Percentiles rank a stretch among this genome's conserved stretches.
These are phyloP conservation scores for Agriopis aurantiaria DNA, from an alignment of 2,888 invertebrate species.

Conservation along the genomic window DNA sequence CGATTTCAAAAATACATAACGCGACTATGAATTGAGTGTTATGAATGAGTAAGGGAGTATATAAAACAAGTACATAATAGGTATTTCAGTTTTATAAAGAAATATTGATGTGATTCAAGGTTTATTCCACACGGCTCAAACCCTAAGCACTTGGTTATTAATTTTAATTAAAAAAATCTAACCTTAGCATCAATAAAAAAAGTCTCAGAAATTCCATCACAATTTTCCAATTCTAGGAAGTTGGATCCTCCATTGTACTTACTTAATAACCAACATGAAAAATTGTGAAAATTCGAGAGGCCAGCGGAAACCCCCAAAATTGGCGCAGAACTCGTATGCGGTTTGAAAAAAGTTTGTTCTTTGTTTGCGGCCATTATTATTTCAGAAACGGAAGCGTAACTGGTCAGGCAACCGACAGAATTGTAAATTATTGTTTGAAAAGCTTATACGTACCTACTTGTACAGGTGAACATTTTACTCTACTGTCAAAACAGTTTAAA, in stretches of 20 bases:
- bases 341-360: constrained; percentile 49
- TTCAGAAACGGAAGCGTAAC: constrained; percentile 32
- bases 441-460: neutral
- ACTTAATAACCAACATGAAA: constrained; percentile 6
- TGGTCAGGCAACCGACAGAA: constrained; percentile 28
- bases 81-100: too few species aligned
- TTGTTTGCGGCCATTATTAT: constrained; percentile 35
- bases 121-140: too few species aligned
- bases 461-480: neutral
- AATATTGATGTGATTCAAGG: too few species aligned
- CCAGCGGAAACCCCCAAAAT: constrained; percentile 43
- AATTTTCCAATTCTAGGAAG: neutral
- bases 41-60: too few species aligned
- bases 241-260: neutral
- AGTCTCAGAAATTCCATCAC: too few species aligned
- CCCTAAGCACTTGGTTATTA: too few species aligned
- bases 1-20: too few species aligned
- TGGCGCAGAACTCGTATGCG: constrained; percentile 42
- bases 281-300: constrained; percentile 11
- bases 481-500: too few species aligned
- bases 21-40: too few species aligned
- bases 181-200: too few species aligned
- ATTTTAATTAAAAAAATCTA: too few species aligned
- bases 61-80: too few species aligned
- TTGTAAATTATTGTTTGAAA: constrained; percentile 8